Evolutionary conservation across 2,888 invertebrate species (phyloP).

Genomic region (Polydrusus pterygomalis): DNA sequence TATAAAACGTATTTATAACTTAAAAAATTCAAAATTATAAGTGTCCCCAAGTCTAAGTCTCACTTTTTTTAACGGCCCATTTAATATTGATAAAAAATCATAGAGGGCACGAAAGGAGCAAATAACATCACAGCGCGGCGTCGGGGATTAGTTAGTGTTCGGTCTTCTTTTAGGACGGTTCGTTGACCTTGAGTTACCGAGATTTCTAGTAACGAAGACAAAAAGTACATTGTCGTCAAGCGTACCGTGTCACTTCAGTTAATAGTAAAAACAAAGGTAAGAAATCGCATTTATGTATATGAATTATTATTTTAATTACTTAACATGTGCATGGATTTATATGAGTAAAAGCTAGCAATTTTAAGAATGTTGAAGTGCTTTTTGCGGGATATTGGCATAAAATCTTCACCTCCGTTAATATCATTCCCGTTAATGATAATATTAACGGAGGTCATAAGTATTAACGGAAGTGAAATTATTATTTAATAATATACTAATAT

Average conservation of each 20-base stretch:
- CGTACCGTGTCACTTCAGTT: constrained; percentile 1
- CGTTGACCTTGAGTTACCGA: background rate
- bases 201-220: background rate
- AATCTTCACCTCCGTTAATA: too few relatives aligned
- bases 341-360: background rate
- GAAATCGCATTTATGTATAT: background rate
- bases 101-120: background rate
- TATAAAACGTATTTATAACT: background rate
- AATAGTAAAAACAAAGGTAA: background rate
- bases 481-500: too few relatives aligned
- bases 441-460: background rate
- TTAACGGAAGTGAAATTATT: background rate
- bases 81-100: background rate
- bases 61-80: background rate
- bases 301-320: background rate
- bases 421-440: background rate
- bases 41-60: too few relatives aligned
- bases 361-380: background rate
- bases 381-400: background rate
- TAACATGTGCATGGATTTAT: background rate
- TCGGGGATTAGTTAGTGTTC: background rate
- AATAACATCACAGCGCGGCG: background rate
- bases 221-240: background rate
- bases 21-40: background rate
- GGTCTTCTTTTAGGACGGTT: background rate